A percentile compares a stretch with the other conserved stretches of the same genome.
phyloP scores from a whole-genome alignment of 2,888 invertebrate species.

The Melipona bicolor region DNA sequence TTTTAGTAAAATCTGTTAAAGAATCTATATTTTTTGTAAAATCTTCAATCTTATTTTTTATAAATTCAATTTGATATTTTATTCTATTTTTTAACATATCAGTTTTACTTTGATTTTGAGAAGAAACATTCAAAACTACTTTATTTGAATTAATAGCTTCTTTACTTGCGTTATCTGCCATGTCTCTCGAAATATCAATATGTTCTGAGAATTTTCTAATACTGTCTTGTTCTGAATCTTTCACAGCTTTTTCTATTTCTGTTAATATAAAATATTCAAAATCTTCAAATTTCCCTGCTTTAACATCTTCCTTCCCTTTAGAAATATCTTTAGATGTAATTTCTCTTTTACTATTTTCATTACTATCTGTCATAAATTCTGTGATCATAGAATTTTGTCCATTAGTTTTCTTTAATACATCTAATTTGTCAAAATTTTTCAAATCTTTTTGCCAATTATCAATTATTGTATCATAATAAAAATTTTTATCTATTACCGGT shows the following conservation, averaged over 20 bases:
- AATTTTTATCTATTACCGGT: slow-evolving; percentile 28
- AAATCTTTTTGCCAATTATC: slow-evolving; percentile 49
- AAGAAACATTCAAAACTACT: slow-evolving; percentile 46
- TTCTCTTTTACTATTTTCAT: slow-evolving; percentile 49
- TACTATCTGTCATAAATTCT: slow-evolving; percentile 57
- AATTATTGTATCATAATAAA: slow-evolving; percentile 59
- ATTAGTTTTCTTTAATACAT: slow-evolving; percentile 44
- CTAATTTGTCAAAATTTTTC: slow-evolving; percentile 38
- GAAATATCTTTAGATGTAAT: slow-evolving; percentile 30
- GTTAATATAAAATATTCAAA: slow-evolving; percentile 68
- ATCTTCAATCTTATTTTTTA: slow-evolving; percentile 40
- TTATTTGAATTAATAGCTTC: slow-evolving; percentile 47
- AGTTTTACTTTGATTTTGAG: slow-evolving; percentile 55
- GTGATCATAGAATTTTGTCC: slow-evolving; percentile 48
- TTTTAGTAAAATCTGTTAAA: slow-evolving; percentile 23
- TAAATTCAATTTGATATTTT: slow-evolving; percentile 44
- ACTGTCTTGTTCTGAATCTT: slow-evolving; percentile 51
- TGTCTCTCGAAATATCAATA: slow-evolving; percentile 18
- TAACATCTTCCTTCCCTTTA: slow-evolving; percentile 42
- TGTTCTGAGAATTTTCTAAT: slow-evolving; percentile 50
- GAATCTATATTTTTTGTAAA: slow-evolving; percentile 35
- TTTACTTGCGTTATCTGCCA: slow-evolving; percentile 36
- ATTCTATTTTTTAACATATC: slow-evolving; percentile 40
- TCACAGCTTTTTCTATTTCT: slow-evolving; percentile 65
- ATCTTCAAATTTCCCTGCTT: slow-evolving; percentile 57